These are phyloP conservation scores for Mycteria americana DNA, from an alignment of 2,797 vertebrate species.

Conservation along the genomic window DNA sequence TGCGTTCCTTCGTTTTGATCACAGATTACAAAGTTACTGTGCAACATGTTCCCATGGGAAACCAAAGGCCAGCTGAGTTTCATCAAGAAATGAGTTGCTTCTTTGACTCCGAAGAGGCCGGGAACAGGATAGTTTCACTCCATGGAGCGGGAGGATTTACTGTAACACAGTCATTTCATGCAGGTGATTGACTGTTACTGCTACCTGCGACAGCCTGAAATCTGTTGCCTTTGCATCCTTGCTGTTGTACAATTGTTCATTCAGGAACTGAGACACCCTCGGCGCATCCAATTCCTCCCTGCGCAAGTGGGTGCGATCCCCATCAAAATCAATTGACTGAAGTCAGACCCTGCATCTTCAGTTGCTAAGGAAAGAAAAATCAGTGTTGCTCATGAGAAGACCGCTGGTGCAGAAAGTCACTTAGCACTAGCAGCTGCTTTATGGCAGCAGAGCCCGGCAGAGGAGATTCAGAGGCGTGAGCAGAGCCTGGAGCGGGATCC, in stretches of 20 bases:
- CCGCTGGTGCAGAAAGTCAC: constrained; percentile 41
- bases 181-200: constrained; percentile 16
- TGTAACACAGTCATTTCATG: background rate
- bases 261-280: background rate
- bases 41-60: background rate
- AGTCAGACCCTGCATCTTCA: constrained; percentile 24
- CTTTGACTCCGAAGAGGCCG: background rate
- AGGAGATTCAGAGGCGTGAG: background rate
- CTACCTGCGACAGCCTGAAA: background rate
- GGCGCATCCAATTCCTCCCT: background rate
- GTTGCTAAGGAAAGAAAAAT: constrained; percentile 19
- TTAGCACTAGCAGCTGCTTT: constrained; percentile 40
- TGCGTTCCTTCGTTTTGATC: background rate
- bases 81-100: background rate
- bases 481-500: background rate
- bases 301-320: background rate
- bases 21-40: fast-evolving
- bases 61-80: background rate
- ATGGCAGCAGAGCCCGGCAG: background rate
- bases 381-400: background rate
- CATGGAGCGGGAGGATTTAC: background rate
- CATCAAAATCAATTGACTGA: constrained; percentile 44
- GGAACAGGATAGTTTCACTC: background rate
- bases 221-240: background rate
- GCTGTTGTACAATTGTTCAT: background rate